Evolutionary conservation across 2,113 vertebrate genomes (phyloP).

Genomic region (Egretta garzetta): DNA sequence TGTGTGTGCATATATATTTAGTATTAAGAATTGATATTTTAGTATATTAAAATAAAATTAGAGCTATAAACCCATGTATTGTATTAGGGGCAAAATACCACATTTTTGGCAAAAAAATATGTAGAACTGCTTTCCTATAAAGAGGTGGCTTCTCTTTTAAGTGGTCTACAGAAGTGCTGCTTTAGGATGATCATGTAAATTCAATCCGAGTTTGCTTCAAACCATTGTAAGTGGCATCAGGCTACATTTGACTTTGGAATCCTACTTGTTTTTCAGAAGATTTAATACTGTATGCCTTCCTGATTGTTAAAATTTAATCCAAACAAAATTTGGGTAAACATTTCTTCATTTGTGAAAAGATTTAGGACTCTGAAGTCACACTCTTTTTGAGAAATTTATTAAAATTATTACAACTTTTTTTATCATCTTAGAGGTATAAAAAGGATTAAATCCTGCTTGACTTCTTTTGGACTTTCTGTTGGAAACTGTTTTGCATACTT

Average conservation of each 20-base stretch:
- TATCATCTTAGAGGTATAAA: neutral
- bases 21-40: neutral
- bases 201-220: neutral
- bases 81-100: neutral
- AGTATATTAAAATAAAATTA: neutral
- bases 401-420: neutral
- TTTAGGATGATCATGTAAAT: neutral
- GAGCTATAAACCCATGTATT: neutral
- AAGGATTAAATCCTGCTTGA: slow-evolving; percentile 26
- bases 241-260: slow-evolving; percentile 1
- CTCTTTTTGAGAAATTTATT: slow-evolving; percentile 4
- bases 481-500: slow-evolving; percentile 36
- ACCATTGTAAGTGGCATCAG: neutral
- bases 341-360: neutral
- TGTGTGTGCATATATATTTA: neutral
- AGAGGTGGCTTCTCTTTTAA: neutral
- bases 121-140: neutral
- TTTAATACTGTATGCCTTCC: neutral
- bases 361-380: neutral
- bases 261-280: neutral
- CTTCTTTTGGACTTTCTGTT: neutral
- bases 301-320: slow-evolving; percentile 33
- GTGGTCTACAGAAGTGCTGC: neutral
- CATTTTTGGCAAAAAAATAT: neutral
- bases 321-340: neutral